Percentiles rank a stretch among this genome's conserved stretches.
phyloP scores from a whole-genome alignment of 2,113 vertebrate species.

The Picathartes gymnocephalus region DNA sequence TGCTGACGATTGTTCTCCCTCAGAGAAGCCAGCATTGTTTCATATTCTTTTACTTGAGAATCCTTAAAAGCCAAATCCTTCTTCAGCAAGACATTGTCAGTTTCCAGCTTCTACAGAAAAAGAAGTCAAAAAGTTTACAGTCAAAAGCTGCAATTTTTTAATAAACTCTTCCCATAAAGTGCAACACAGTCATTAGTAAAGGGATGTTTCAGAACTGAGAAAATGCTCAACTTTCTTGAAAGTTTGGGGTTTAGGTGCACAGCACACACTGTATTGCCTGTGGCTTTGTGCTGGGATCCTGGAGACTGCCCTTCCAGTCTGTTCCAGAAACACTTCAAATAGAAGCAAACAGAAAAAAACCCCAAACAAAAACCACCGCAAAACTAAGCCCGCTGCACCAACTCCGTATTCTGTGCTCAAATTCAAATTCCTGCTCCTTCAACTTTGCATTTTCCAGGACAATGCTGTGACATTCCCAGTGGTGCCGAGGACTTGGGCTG shows the following conservation, averaged over 20 bases:
- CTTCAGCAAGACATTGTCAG: conserved; percentile 82
- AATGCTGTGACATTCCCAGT: neutral
- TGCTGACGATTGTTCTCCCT: conserved; percentile 89
- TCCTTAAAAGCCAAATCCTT: conserved; percentile 88
- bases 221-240: neutral
- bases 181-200: neutral
- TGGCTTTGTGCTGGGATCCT: neutral
- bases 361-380: neutral
- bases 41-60: conserved; percentile 86
- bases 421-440: neutral
- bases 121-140: neutral
- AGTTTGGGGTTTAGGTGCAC: fast-evolving
- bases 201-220: neutral
- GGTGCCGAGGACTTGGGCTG: fast-evolving
- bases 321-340: neutral
- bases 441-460: neutral
- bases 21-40: conserved; percentile 82
- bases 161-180: neutral
- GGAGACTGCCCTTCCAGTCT: neutral
- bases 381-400: neutral
- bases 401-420: no score
- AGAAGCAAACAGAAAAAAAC: neutral
- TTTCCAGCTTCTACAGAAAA: conserved; percentile 79
- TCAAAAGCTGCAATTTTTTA: neutral
- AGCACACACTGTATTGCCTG: neutral